Percentiles rank a stretch among this genome's conserved stretches.
Conservation (phyloP, 2,113 vertebrate species). For the Coryphaenoides rupestris region DNA sequence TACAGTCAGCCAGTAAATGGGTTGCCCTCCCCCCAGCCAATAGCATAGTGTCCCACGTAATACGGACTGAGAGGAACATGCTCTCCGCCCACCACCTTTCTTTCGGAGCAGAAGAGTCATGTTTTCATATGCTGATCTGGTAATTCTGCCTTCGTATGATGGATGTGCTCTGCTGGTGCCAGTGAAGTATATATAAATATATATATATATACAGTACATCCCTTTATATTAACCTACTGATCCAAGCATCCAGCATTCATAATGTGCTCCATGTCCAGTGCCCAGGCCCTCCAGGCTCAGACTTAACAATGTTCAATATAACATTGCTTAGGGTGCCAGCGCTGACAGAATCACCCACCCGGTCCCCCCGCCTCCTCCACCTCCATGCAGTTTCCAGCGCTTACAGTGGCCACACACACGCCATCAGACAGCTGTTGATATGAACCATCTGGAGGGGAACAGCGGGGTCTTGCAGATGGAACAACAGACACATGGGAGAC, state of each 20-base stretch:
- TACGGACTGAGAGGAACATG: no score
- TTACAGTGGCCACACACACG: constrained; percentile 29
- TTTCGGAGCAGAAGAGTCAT: no score
- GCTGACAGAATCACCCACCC: constrained; percentile 17
- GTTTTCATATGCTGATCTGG: no score
- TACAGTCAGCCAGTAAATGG: no score
- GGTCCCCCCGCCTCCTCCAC: neutral
- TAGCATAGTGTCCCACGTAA: no score
- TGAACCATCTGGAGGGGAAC: constrained; percentile 55
- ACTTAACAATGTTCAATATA: constrained; percentile 34
- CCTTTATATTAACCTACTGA: neutral
- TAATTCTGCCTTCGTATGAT: no score
- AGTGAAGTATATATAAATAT: neutral
- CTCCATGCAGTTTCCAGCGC: constrained; percentile 5
- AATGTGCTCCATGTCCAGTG: constrained; percentile 20
- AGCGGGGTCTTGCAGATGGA: constrained; percentile 33
- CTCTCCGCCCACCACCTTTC: no score
- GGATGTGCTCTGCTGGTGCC: no score
- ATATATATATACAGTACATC: no score
- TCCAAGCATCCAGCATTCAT: constrained; percentile 23
- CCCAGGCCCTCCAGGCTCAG: constrained; percentile 18
- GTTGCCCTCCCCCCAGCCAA: no score
- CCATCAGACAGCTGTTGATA: constrained; percentile 42
- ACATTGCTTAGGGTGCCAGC: constrained; percentile 33
- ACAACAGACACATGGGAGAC: constrained; percentile 2